Evolutionary conservation across 2,888 invertebrate species (phyloP).

Genomic region (Lasioglossum figueresi): DNA sequence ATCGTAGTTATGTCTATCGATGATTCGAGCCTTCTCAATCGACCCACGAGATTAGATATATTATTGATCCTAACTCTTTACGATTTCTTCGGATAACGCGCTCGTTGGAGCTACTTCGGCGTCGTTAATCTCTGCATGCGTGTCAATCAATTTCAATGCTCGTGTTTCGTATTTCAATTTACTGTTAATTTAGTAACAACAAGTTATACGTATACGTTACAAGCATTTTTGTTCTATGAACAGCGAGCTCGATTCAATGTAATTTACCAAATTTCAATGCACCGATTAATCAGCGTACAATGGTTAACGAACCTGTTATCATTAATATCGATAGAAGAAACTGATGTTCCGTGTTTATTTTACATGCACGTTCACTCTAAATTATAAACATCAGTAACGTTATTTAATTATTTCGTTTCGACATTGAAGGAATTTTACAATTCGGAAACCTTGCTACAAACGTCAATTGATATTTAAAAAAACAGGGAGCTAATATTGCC

Average conservation of each 20-base stretch:
- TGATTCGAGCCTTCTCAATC: constrained; percentile 23
- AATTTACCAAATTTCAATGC: too few relatives aligned
- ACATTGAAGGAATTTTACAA: too few relatives aligned
- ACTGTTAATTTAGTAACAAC: not conserved
- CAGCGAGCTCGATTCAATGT: too few relatives aligned
- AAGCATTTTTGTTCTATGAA: too few relatives aligned
- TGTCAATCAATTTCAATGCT: not conserved
- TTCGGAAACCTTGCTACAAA: too few relatives aligned
- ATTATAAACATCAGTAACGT: not conserved
- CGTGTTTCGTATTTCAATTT: too few relatives aligned
- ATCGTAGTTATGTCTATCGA: constrained; percentile 7
- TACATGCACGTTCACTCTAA: not conserved
- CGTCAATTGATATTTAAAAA: too few relatives aligned
- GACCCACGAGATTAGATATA: not conserved
- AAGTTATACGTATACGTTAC: too few relatives aligned
- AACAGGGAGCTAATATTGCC: too few relatives aligned
- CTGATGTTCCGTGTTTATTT: not conserved
- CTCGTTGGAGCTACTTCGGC: not conserved
- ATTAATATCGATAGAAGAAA: not conserved
- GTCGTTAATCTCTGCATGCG: not conserved
- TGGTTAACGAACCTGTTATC: too few relatives aligned
- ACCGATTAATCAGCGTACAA: too few relatives aligned
- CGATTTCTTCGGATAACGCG: not conserved
- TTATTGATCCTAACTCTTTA: not conserved
- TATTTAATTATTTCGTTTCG: too few relatives aligned